Evolutionary conservation across 1,140 invertebrate genomes (phyloP).

Genomic region (Acyrthosiphon pisum): DNA sequence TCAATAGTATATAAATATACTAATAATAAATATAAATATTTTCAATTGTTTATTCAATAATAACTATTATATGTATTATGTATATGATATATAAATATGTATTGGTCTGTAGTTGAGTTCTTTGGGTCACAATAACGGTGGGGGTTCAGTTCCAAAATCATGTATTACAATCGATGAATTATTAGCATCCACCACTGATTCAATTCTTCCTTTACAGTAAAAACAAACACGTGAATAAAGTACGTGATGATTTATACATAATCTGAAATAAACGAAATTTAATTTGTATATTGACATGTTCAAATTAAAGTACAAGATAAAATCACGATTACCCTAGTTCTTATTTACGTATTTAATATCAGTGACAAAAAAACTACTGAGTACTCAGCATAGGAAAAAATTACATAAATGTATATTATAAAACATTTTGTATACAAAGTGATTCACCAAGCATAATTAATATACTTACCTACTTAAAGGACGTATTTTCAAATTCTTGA

Average conservation of each 20-base stretch:
- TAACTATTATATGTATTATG: background rate
- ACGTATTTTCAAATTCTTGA: too few relatives aligned
- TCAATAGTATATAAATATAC: background rate
- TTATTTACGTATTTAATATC: background rate
- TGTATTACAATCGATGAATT: background rate
- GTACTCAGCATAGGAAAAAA: too few relatives aligned
- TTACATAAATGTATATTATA: too few relatives aligned
- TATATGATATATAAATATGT: background rate
- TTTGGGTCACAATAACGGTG: background rate
- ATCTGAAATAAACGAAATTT: constrained; percentile 9
- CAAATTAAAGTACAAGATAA: background rate
- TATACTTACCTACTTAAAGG: too few relatives aligned
- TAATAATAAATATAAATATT: too few relatives aligned
- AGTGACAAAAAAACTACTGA: background rate
- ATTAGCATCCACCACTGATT: background rate
- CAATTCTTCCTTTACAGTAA: constrained; percentile 38
- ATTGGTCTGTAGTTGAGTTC: background rate
- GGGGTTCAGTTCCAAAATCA: background rate
- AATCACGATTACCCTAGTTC: background rate
- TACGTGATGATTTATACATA: constrained; percentile 32
- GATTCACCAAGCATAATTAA: too few relatives aligned
- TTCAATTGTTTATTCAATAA: background rate
- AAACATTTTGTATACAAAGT: too few relatives aligned
- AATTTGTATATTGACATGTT: background rate
- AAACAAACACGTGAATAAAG: constrained; percentile 42